Percentiles rank a stretch among this genome's conserved stretches.
These are phyloP conservation scores for Erebia aethiops DNA, from an alignment of 2,888 invertebrate genomes.

Conservation along the genomic window DNA sequence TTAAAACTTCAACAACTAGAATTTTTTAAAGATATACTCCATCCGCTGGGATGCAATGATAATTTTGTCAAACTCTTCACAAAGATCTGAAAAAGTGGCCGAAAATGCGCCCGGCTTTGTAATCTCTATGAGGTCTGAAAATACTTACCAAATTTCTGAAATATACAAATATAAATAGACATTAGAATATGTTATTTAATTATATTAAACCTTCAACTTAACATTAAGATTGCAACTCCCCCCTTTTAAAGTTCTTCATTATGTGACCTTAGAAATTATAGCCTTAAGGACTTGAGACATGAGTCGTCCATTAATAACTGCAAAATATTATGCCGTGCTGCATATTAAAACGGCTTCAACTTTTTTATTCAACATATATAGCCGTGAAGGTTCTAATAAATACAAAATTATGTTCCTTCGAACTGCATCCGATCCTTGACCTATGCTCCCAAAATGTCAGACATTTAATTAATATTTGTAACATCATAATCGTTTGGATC, in stretches of 20 bases:
- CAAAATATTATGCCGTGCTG: not conserved
- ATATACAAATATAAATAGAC: too few species aligned
- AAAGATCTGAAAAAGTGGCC: too few species aligned
- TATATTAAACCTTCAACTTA: too few species aligned
- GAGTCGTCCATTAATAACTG: not conserved
- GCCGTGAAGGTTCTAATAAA: slow-evolving; percentile 35
- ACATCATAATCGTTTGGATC: slow-evolving; percentile 78
- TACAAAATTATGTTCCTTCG: slow-evolving; percentile 39
- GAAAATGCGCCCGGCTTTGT: too few species aligned
- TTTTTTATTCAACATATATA: slow-evolving; percentile 14
- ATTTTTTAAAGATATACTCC: too few species aligned
- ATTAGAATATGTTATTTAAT: too few species aligned
- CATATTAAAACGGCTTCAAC: not conserved
- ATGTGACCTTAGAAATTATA: not conserved
- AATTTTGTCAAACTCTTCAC: too few species aligned
- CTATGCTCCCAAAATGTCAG: slow-evolving; percentile 71
- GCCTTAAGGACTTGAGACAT: not conserved
- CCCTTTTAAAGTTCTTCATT: not conserved
- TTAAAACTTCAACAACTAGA: too few species aligned
- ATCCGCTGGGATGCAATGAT: too few species aligned
- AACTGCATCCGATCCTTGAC: slow-evolving; percentile 48
- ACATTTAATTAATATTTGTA: slow-evolving; percentile 75
- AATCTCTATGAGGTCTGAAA: too few species aligned
- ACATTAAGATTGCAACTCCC: not conserved
- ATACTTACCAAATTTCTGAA: too few species aligned